Percentiles rank a stretch among this genome's conserved stretches.
These are phyloP conservation scores for Lumbricus terrestris DNA, from an alignment of 2,888 invertebrate species.

Conservation along the genomic window DNA sequence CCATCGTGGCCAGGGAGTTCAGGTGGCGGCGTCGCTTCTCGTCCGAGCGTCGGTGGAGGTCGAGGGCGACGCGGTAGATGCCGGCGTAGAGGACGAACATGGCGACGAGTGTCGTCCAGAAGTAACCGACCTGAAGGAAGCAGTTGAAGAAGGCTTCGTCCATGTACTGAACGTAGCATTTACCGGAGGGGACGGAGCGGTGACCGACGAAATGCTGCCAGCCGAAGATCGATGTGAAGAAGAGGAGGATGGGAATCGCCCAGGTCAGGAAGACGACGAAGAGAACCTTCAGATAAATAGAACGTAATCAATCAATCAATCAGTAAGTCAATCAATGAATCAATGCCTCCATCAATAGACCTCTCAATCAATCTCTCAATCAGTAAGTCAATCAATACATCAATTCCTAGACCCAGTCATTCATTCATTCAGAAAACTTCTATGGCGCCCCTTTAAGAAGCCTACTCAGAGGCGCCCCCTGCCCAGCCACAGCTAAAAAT, in stretches of 20 bases:
- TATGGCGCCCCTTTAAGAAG: no score
- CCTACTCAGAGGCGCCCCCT: no score
- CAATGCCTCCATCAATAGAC: no score
- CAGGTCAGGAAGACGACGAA: slow-evolving; percentile 95
- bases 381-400: no score
- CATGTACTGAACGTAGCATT: slow-evolving; percentile 94
- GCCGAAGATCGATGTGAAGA: slow-evolving; percentile 96
- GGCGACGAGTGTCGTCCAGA: slow-evolving; percentile 26
- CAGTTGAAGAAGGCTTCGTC: slow-evolving; percentile 97
- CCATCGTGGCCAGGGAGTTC: slow-evolving; percentile 46
- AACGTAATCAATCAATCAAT: no score
- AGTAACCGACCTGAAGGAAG: slow-evolving; percentile 75
- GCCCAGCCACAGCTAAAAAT: no score
- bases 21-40: slow-evolving; percentile 37
- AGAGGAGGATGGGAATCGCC: slow-evolving; percentile 91
- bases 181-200: slow-evolving; percentile 79
- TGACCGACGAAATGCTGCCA: slow-evolving; percentile 97
- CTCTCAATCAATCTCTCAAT: no score
- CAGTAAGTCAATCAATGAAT: no score
- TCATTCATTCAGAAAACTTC: no score
- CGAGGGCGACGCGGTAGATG: slow-evolving; percentile 26
- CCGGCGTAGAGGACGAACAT: slow-evolving; percentile 22
- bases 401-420: no score
- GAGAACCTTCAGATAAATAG: slow-evolving; percentile 68
- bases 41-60: slow-evolving; percentile 24